phyloP scores from a whole-genome alignment of 2,113 vertebrate genomes.

The Carassius gibelio region DNA sequence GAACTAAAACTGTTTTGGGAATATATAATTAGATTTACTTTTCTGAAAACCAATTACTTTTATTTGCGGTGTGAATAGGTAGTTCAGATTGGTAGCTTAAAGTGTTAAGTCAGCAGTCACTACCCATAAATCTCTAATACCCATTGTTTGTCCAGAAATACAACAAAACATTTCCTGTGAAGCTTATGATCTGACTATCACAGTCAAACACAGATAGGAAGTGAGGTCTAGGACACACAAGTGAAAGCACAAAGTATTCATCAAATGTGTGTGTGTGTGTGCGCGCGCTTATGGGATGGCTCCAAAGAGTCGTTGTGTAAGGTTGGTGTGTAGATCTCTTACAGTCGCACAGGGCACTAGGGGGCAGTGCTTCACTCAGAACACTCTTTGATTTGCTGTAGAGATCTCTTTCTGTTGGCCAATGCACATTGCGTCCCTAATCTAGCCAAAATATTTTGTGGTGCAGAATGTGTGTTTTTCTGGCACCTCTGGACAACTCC shows the following conservation, averaged over 20 bases:
- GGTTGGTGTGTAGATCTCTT: not conserved
- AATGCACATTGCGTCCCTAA: slow-evolving; percentile 27
- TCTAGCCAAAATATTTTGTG: slow-evolving; percentile 34
- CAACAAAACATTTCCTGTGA: slow-evolving; percentile 71
- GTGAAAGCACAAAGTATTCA: not conserved
- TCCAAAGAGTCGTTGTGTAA: not conserved
- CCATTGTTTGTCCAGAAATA: slow-evolving; percentile 60
- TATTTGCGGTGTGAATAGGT: not conserved
- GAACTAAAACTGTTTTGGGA: not conserved
- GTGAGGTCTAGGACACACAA: slow-evolving; percentile 39
- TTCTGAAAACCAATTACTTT: not conserved
- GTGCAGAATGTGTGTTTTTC: slow-evolving; percentile 21
- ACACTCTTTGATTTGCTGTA: not conserved
- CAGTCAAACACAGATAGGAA: slow-evolving; percentile 31
- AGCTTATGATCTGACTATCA: slow-evolving; percentile 32
- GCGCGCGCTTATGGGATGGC: not conserved
- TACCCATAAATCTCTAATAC: slow-evolving; percentile 44
- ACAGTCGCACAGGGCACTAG: slow-evolving; percentile 35
- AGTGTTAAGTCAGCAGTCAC: slow-evolving; percentile 65
- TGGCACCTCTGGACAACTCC: slow-evolving; percentile 38
- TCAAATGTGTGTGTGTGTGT: slow-evolving; percentile 7
- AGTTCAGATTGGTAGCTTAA: slow-evolving; percentile 13
- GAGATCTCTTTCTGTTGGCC: slow-evolving; percentile 18
- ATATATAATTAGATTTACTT: not conserved
- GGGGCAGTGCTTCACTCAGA: slow-evolving; percentile 54